A percentile compares a stretch with the other conserved stretches of the same genome.
These are phyloP conservation scores for Cephus cinctus DNA, from an alignment of 1,140 invertebrate genomes.

Conservation along the genomic window DNA sequence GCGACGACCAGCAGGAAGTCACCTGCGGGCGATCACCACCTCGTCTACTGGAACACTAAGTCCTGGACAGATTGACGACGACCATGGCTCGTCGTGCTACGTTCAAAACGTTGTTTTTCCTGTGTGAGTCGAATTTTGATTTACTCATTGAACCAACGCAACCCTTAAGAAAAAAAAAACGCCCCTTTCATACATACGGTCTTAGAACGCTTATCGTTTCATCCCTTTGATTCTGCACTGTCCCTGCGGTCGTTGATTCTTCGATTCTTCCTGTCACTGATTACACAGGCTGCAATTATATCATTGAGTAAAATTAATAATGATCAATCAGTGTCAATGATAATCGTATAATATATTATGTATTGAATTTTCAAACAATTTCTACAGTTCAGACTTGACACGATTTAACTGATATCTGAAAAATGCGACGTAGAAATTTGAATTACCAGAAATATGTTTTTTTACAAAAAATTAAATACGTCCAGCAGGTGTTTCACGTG, in stretches of 20 bases:
- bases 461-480: too few relatives aligned
- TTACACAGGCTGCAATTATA: neutral
- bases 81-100: neutral
- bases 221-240: neutral
- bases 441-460: too few relatives aligned
- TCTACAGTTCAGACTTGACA: too few relatives aligned
- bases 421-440: too few relatives aligned
- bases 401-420: too few relatives aligned
- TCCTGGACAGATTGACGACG: neutral
- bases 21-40: neutral
- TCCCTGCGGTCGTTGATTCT: neutral
- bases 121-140: neutral
- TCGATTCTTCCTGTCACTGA: neutral
- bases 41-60: neutral
- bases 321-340: too few relatives aligned
- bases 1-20: neutral
- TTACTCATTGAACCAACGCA: too few relatives aligned
- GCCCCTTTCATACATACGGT: neutral
- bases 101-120: neutral
- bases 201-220: neutral
- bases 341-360: too few relatives aligned
- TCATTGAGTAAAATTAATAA: too few relatives aligned
- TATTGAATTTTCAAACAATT: too few relatives aligned
- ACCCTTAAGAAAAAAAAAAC: too few relatives aligned
- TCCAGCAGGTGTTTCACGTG: too few relatives aligned